Conservation (phyloP, 1,140 invertebrate species). For the Protaetia brevitarsis region DNA sequence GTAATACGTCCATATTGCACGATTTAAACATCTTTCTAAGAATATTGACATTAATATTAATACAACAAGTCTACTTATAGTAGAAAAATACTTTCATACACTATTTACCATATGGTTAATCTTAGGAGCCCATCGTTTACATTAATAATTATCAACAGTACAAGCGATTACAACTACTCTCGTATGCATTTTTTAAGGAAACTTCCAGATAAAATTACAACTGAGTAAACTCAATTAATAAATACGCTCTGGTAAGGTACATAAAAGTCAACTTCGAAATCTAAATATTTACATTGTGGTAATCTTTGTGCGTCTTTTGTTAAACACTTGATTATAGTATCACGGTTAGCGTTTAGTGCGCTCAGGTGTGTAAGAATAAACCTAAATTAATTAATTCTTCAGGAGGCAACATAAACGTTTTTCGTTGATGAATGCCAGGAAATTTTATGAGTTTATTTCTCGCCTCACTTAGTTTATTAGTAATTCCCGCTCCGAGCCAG, state of each 20-base stretch:
- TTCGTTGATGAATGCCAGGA: neutral
- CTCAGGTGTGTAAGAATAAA: neutral
- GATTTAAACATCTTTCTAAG: too few species aligned
- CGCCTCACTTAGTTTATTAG: neutral
- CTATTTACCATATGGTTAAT: neutral
- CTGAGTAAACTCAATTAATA: constrained; percentile 15
- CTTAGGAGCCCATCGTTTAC: constrained; percentile 1
- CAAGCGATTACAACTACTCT: neutral
- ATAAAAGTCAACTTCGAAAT: neutral
- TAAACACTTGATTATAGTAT: constrained; percentile 3
- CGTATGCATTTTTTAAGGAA: neutral
- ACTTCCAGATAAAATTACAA: constrained; percentile 12
- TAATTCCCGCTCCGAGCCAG: neutral
- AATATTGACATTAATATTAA: too few species aligned
- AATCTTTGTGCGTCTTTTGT: constrained; percentile 4
- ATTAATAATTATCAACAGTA: neutral
- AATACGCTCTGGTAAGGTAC: neutral
- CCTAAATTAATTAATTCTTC: neutral
- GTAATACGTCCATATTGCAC: too few species aligned
- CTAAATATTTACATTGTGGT: neutral
- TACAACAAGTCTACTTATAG: too few species aligned
- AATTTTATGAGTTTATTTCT: neutral
- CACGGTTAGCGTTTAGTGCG: neutral
- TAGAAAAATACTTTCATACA: neutral
- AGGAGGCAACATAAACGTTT: neutral